These are phyloP conservation scores for Lipophrys pholis DNA, from an alignment of 2,113 vertebrate genomes.

Conservation along the genomic window DNA sequence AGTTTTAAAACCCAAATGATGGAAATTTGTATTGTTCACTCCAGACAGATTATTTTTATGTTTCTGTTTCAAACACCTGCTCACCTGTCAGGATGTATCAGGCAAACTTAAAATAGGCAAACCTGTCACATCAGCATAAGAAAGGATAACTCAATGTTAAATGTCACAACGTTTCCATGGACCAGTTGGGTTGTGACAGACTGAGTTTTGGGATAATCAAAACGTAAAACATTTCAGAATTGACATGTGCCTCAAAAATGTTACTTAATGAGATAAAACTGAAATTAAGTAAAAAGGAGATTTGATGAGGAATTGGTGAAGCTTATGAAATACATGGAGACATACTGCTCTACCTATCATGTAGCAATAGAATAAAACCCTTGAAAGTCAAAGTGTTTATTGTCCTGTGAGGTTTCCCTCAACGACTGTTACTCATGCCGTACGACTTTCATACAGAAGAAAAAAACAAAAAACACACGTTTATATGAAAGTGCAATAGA, in stretches of 20 bases:
- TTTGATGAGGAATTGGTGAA: too few species aligned
- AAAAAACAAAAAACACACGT: too few species aligned
- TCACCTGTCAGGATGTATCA: background rate
- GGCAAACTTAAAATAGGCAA: slow-evolving; percentile 10
- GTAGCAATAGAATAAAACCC: background rate
- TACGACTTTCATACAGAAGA: too few species aligned
- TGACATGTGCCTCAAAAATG: background rate
- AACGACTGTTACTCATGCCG: too few species aligned
- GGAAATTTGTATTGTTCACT: background rate
- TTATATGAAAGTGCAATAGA: too few species aligned
- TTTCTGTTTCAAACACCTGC: slow-evolving; percentile 5
- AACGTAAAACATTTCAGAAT: slow-evolving; percentile 6
- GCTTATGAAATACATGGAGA: too few species aligned
- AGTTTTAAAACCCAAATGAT: background rate
- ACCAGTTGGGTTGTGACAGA: background rate
- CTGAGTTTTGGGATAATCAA: background rate
- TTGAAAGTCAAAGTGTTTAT: too few species aligned
- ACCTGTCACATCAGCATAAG: slow-evolving; percentile 12
- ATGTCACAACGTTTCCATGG: slow-evolving; percentile 14
- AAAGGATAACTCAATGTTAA: slow-evolving; percentile 17
- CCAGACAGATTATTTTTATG: slow-evolving; percentile 4
- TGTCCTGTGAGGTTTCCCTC: too few species aligned
- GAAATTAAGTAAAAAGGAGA: too few species aligned
- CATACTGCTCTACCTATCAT: background rate
- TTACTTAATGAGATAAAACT: slow-evolving; percentile 2